Percentiles rank a stretch among this genome's conserved stretches.
phyloP scores from a whole-genome alignment of 2,797 vertebrate species.

The Halcyon smyrnensis region DNA sequence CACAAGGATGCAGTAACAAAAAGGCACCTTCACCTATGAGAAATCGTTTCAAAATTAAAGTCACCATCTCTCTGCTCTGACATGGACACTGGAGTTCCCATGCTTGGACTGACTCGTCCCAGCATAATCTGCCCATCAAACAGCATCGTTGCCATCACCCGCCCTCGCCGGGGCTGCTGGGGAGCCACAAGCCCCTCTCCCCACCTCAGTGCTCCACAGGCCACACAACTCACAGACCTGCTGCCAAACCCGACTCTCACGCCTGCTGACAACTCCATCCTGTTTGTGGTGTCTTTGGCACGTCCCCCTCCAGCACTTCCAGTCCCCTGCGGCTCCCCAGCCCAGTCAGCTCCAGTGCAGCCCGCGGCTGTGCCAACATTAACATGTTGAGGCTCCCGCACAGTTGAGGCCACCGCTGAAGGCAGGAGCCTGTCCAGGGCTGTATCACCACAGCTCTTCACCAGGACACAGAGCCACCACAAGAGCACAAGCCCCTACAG shows the following conservation, averaged over 20 bases:
- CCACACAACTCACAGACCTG: background rate
- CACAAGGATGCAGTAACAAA: background rate
- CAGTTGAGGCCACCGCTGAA: background rate
- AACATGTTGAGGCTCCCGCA: background rate
- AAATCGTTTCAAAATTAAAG: background rate
- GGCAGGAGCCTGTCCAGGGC: background rate
- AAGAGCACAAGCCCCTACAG: rapidly evolving
- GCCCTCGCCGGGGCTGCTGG: background rate
- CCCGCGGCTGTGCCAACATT: background rate
- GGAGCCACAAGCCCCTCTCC: background rate
- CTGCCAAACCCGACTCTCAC: conserved; percentile 14
- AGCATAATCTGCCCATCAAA: background rate
- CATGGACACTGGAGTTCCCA: rapidly evolving
- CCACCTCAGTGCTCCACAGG: rapidly evolving
- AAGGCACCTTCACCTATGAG: background rate
- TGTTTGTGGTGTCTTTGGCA: conserved; percentile 40
- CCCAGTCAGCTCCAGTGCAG: background rate
- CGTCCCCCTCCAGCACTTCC: conserved; percentile 13
- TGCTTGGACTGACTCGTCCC: background rate
- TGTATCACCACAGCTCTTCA: background rate
- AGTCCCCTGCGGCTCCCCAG: background rate
- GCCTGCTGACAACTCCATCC: conserved; percentile 40
- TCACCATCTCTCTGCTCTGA: rapidly evolving
- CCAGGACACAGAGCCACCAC: background rate
- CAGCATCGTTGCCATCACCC: background rate